Conservation (phyloP, 2,888 invertebrate genomes). For the Neoaliturus tenellus region DNA sequence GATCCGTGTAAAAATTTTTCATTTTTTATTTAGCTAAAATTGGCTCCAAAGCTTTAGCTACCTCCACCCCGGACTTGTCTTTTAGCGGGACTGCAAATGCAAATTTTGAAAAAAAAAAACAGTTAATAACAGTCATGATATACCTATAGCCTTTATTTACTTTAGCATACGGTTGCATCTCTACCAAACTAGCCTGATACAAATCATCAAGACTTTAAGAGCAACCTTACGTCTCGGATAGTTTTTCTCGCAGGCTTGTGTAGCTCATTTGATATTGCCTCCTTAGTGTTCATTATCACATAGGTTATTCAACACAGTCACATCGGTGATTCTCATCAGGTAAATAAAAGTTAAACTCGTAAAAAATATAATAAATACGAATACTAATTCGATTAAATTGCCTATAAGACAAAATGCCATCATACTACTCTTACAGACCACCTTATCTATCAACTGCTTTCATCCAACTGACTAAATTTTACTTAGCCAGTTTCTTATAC, state of each 20-base stretch:
- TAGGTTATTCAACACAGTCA: background rate
- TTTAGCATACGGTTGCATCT: conserved; percentile 46
- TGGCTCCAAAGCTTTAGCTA: background rate
- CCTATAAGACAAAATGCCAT: no score
- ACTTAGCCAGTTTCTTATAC: background rate
- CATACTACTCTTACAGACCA: no score
- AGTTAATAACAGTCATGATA: conserved; percentile 47
- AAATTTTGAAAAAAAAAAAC: conserved; percentile 43
- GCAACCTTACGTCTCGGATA: conserved; percentile 46
- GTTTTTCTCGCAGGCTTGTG: conserved; percentile 38
- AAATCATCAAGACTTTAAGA: conserved; percentile 55
- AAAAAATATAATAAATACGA: no score
- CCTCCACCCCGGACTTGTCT: conserved; percentile 18
- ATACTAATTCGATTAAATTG: no score
- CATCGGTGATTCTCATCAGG: no score
- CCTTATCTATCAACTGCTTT: no score
- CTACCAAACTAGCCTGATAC: conserved; percentile 56
- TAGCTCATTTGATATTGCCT: conserved; percentile 27
- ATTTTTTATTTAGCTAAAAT: conserved; percentile 15
- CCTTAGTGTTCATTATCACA: conserved; percentile 24
- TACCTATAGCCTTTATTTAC: conserved; percentile 58
- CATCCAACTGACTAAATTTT: no score
- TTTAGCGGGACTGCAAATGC: conserved; percentile 54
- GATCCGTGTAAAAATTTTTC: conserved; percentile 49
- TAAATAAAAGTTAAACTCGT: no score